Evolutionary conservation across 1,140 invertebrate genomes (phyloP).

Genomic region (Polypedilum pembai): DNA sequence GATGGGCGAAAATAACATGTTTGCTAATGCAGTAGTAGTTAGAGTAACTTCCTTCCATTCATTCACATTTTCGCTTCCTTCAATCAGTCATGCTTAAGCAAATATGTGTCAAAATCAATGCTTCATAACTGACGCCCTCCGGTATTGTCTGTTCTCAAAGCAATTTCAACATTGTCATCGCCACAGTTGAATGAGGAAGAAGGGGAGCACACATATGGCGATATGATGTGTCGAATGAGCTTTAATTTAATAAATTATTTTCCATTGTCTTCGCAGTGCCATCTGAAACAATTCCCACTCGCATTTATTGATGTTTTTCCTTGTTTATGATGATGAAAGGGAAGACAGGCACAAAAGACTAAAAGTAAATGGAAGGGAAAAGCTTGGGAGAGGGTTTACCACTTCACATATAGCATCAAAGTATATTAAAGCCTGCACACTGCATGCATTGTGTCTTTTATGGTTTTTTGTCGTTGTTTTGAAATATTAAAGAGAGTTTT

Average conservation of each 20-base stretch:
- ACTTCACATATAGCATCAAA: not conserved
- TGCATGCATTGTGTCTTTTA: not conserved
- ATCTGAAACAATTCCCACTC: conserved; percentile 1
- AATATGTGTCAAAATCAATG: conserved; percentile 9
- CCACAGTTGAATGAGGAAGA: not conserved
- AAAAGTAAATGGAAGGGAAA: not conserved
- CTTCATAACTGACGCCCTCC: not conserved
- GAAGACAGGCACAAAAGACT: not conserved
- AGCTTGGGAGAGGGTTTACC: not conserved
- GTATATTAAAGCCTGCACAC: conserved; percentile 1
- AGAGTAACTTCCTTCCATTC: not conserved
- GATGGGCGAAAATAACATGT: not conserved
- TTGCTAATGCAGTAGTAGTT: not conserved
- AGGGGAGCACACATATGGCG: not conserved
- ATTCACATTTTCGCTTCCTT: not conserved
- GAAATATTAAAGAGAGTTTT: not conserved
- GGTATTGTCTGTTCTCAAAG: no score
- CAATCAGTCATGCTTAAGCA: conserved; percentile 5
- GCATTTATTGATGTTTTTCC: not conserved
- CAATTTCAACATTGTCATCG: no score
- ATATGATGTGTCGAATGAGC: not conserved
- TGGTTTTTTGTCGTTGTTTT: not conserved
- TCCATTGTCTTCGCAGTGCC: not conserved
- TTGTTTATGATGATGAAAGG: not conserved
- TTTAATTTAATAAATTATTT: conserved; percentile 9